Evolutionary conservation across 2,888 invertebrate species (phyloP).

Genomic region (Salticus scenicus): DNA sequence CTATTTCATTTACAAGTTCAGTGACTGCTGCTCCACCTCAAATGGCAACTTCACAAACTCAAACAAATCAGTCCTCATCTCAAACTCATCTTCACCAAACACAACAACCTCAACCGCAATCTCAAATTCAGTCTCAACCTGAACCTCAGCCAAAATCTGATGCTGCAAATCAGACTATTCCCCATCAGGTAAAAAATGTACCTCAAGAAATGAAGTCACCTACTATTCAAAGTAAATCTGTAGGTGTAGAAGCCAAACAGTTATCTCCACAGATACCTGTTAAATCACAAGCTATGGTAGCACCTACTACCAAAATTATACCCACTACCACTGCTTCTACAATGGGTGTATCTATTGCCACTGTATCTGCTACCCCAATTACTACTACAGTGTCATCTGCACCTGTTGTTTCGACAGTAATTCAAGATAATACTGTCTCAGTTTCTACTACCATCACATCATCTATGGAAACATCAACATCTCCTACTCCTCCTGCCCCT

Average conservation of each 20-base stretch:
- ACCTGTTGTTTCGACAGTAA: not conserved
- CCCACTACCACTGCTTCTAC: slow-evolving; percentile 1
- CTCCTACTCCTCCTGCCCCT: slow-evolving; percentile 17
- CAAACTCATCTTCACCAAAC: not conserved
- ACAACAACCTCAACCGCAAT: not conserved
- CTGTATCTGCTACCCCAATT: slow-evolving; percentile 5
- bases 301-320: slow-evolving; percentile 43
- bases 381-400: slow-evolving; percentile 23
- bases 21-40: slow-evolving; percentile 31
- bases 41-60: slow-evolving; percentile 68
- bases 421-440: not conserved
- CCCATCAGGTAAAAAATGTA: slow-evolving; percentile 28
- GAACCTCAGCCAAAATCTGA: slow-evolving; percentile 71
- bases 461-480: not conserved
- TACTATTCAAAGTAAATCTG: slow-evolving; percentile 47
- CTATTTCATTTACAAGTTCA: slow-evolving; percentile 12
- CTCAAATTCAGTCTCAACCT: not conserved
- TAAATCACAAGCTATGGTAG: slow-evolving; percentile 51
- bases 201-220: slow-evolving; percentile 37
- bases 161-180: slow-evolving; percentile 72
- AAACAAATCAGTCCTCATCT: slow-evolving; percentile 38
- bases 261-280: not conserved
- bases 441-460: slow-evolving; percentile 13
- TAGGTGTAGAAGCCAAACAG: slow-evolving; percentile 29
- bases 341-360: slow-evolving; percentile 3